Conservation (phyloP, 2,888 invertebrate species). For the Dione juno region DNA sequence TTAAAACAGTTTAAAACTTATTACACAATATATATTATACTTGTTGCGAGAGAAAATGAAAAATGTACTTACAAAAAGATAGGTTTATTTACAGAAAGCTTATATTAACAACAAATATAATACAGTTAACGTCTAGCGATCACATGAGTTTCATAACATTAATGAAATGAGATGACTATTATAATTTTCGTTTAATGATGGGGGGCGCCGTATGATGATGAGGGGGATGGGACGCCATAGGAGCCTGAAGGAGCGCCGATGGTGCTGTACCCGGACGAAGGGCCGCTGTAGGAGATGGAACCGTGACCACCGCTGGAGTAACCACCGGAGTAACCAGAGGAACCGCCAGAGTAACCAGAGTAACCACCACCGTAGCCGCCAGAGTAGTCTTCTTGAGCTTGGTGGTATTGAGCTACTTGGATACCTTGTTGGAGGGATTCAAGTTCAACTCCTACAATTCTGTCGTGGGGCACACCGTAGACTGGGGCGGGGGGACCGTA, state of each 20-base stretch:
- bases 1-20: slow-evolving; percentile 43
- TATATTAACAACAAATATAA: slow-evolving; percentile 76
- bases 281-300: slow-evolving; percentile 65
- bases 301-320: slow-evolving; percentile 50
- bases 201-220: slow-evolving; percentile 75
- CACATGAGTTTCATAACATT: slow-evolving; percentile 75
- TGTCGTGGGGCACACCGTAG: slow-evolving; percentile 87
- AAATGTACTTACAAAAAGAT: slow-evolving; percentile 54
- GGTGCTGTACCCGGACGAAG: slow-evolving; percentile 64
- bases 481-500: slow-evolving; percentile 88
- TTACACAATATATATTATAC: slow-evolving; percentile 38
- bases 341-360: slow-evolving; percentile 61
- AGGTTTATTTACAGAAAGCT: slow-evolving; percentile 82
- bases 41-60: slow-evolving; percentile 32
- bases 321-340: slow-evolving; percentile 59
- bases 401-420: slow-evolving; percentile 93
- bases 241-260: slow-evolving; percentile 77
- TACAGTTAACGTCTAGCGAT: slow-evolving; percentile 79
- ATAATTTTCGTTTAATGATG: slow-evolving; percentile 68
- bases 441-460: slow-evolving; percentile 92
- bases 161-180: slow-evolving; percentile 73
- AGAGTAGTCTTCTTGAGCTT: slow-evolving; percentile 84
- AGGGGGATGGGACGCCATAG: slow-evolving; percentile 74
- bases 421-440: slow-evolving; percentile 93
- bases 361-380: slow-evolving; percentile 71